Base-by-base conservation (phyloP, 92 coral and sea anemone genomes). In the Umimayanthus kanabou region DNA sequence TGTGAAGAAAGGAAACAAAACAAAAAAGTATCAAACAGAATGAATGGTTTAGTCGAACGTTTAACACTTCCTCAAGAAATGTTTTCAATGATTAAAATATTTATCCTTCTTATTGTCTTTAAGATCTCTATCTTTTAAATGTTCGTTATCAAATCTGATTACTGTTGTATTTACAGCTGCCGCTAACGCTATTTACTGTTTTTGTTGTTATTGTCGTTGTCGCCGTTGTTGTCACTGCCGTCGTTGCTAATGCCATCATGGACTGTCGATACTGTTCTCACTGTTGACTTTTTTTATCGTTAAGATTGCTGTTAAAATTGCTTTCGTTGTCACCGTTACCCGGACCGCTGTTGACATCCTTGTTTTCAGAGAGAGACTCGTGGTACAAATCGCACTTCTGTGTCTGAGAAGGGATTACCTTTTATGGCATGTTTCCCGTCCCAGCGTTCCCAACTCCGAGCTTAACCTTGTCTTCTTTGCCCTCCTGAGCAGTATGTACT, bases 381-480 rank as follows among this genome's bases (percentile, higher is more conserved):
- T 16, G 14, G 30, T n/a, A 33, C 26, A 30, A 58, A 33, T 7
- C 4, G 13, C 23, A 30, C 25, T 29, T 14, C 26, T 26, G 66
- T 37, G 5, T 28, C 43, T 15, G 50, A 75, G 79, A 75, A 39
- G 50, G 28, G 49, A 9, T 29, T 28, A 33, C 39, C 0, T 50
- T 72, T 72, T 87, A 95, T 13, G 96, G 98, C 87, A 88, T 86
- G 85, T 95, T 95, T 43, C 98, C 98, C 20, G 94, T 85, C 58
- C 98, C 98, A 33, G 98, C 98, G 53, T 91, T 91, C 18, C 98
- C 98, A 13, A 94, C 82, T 37, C 95, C 95, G 45, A 95, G 88
- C n/a, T 94, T 93, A 47, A 88, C 58, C 65, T 77, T 93, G 37
- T 40, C 42, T 22, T 2, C 6, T 28, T 45, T 83, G 22, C 29